Conservation (phyloP, 2,888 invertebrate genomes). For the Callyntrura sp. region DNA sequence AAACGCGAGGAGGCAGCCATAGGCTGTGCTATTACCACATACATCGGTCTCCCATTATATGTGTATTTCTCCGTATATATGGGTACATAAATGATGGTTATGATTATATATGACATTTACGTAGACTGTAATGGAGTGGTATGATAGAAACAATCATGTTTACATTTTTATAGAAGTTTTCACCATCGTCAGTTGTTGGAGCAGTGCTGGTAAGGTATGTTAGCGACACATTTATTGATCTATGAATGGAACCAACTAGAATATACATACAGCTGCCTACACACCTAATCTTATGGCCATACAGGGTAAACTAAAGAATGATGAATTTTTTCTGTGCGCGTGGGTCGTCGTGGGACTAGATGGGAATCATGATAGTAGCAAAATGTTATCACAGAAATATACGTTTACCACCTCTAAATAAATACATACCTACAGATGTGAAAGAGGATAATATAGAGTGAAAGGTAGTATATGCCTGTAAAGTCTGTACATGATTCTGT, state of each 20-base stretch:
- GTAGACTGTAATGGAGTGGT: background rate
- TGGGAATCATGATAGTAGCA: background rate
- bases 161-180: slow-evolving; percentile 14
- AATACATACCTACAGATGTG: background rate
- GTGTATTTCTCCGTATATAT: background rate
- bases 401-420: too few relatives aligned
- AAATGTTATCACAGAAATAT: background rate
- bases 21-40: background rate
- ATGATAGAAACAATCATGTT: slow-evolving; percentile 1
- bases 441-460: background rate
- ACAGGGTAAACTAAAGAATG: slow-evolving; percentile 11
- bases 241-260: slow-evolving; percentile 58
- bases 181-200: background rate
- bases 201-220: slow-evolving; percentile 1
- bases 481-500: background rate
- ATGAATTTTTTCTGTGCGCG: slow-evolving; percentile 41
- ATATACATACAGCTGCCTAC: slow-evolving; percentile 1
- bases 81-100: background rate
- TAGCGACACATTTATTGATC: slow-evolving; percentile 63
- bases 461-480: background rate
- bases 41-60: background rate
- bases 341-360: background rate
- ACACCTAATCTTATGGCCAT: background rate
- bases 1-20: slow-evolving; percentile 28
- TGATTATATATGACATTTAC: slow-evolving; percentile 37